Evolutionary conservation across 2,888 invertebrate genomes (phyloP), one percentile per base, ranked within the genome.

Genomic region (Luperina testacea): DNA sequence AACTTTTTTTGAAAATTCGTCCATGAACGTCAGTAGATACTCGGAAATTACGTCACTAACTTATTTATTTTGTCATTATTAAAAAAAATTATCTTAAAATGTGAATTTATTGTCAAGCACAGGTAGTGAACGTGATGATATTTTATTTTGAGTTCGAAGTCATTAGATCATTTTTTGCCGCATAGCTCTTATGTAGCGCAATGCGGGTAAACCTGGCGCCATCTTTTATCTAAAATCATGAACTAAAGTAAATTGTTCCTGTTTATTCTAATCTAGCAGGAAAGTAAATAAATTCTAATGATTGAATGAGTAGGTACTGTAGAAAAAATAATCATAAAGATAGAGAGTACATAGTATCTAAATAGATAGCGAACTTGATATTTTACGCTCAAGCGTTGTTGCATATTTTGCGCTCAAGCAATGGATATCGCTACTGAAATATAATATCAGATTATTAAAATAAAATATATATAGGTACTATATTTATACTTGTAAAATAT

Each of bases 101-200:
- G 5, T 15, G 13, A 24, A 15, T 32, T 48, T 42, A 51, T 59
- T 53, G 24, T 15, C 24, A 45, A 51, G 11, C 11, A 1, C 20
- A 67, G 17, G 7, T 59, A 79, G 20, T 24, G 24, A 48, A 11
- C 8, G 20, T 42, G 45, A 63, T 27, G 17, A 45, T 15, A 70
- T 57, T 63, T 61, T 75, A 67, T 73, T 73, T 73, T n/a, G 38
- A 61, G 15, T 71, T 73, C 2, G 6, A 61, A 82, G 64, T 73
- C 17, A 42, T 38, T 63, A 76, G 61, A 73, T 53, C 42, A 73
- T 77, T 77, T 84, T 79, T 77, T 84, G 75, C 81, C 89, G 88
- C 88, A 88, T 80, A 81, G 84, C 78, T 78, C 57, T 32, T 81
- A 75, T 11, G 75, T 87, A 88, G 88, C 88, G 88, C 88, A 88